Evolutionary conservation across 2,113 vertebrate genomes (phyloP).

Genomic region (Triplophysa siluroides): DNA sequence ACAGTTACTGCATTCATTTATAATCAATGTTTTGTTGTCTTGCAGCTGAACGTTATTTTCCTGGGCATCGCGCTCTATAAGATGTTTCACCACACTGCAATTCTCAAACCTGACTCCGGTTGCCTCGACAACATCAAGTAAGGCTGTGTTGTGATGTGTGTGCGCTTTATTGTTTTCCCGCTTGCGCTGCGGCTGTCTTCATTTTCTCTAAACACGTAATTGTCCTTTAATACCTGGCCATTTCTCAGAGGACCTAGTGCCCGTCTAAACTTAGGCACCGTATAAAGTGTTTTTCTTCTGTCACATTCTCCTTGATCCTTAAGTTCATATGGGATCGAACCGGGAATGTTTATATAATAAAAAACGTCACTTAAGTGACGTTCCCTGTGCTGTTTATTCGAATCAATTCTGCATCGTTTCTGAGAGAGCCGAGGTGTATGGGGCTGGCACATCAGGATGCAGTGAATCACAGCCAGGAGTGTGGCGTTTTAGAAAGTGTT

Average conservation of each 20-base stretch:
- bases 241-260: conserved; percentile 8
- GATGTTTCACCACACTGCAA: conserved; percentile 99
- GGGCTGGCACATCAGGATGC: background rate
- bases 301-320: conserved; percentile 16
- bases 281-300: conserved; percentile 26
- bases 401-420: conserved; percentile 9
- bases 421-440: background rate
- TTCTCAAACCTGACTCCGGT: conserved; percentile 97
- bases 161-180: conserved; percentile 27
- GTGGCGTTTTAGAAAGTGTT: conserved; percentile 31
- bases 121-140: conserved; percentile 99
- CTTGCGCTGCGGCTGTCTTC: conserved; percentile 1
- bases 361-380: conserved; percentile 1
- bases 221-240: conserved; percentile 15
- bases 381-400: conserved; percentile 12
- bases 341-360: conserved; percentile 3
- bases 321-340: background rate
- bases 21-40: conserved; percentile 39
- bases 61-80: conserved; percentile 98
- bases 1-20: background rate
- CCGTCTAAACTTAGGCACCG: conserved; percentile 3
- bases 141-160: conserved; percentile 62
- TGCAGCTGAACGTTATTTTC: conserved; percentile 99
- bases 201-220: conserved; percentile 26
- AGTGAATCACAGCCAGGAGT: conserved; percentile 17